Evolutionary conservation across 2,797 vertebrate species (phyloP), one percentile per base, ranked within the genome.

Genomic region (Astyanax mexicanus): DNA sequence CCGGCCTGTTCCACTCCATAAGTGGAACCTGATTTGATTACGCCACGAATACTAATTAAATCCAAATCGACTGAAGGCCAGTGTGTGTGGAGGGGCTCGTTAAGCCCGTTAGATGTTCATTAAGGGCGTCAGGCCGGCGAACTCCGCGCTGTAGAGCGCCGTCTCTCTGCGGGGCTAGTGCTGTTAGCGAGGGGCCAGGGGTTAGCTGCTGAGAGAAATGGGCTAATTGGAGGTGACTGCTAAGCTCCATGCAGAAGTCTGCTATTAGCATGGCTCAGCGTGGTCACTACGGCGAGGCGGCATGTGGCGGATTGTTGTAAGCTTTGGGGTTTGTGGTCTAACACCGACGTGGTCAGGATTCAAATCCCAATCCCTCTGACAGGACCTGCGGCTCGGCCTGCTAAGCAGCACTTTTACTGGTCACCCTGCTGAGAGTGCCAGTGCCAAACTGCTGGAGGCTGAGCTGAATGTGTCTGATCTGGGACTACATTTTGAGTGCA

Each of bases 41-140:
- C 69, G 21, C 69, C 75, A 72, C 68, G 72, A 83, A 83, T 81
- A 58, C 77, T 81, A 81, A 79, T 83, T 81, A 78, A 66, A 79
- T 66, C 61, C 61, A 69, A 79, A 81, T 81, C 78, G 76, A 83
- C 71, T 83, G 75, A 83, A 80, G 69, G 69, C 45, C 72, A 57
- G 71, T 51, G 35, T 54, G 72, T 69, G 73, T 32, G 66, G 69
- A 76, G 44, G 37, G 74, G 62, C 74, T 83, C 69, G 64, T 81
- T 83, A 79, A 67, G 72, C 65, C 69, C 40, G 52, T 70, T 79
- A 76, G 65, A 79, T 83, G 75, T 70, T 81, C 69, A 83, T 83
- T 81, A 79, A 71, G 52, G 58, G 65, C 60, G 72, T 80, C 78
- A 78, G 71, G 42, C 65, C 25, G 40, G 71, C 75, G 78, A 78